Base-by-base conservation (phyloP, 2,797 vertebrate species). In the Hirundo rustica region DNA sequence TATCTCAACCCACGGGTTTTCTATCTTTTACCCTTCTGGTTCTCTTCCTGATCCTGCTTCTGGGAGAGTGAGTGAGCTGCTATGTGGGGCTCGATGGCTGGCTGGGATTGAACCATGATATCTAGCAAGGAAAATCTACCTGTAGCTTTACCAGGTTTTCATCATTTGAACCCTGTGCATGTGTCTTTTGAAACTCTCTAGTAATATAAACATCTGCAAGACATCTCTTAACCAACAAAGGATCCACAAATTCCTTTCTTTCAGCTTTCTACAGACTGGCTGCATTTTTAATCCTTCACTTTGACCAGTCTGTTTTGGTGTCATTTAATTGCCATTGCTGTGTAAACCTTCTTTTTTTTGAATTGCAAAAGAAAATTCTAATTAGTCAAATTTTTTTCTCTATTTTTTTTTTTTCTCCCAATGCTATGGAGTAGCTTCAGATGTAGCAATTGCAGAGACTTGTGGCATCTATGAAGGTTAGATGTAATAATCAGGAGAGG, bases 11-110 rank as follows among this genome's bases (percentile, higher is more conserved):
- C 22, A 32, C 7, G 11, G 19, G 12, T 61, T 36, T 79, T 61
- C 10, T 53, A 4, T 15, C 26, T 54, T 67, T 42, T 48, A 48
- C 16, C 9, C 18, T 68, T 68, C 42, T 10, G 8, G 4, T 42
- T 48, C 22, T 75, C 13, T 61, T n/a, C 21, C 26, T 22, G 10
- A 13, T 55, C 13, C 16, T 32, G 4, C 4, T 61, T n/a, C 22
- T 48, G 34, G 10, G 15, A 16, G 8, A 53, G 6, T 30, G 10
- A 42, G 8, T 16, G 27, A 79, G 11, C 4, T 13, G 6, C 23
- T 58, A 3, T n/a, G 4, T 45, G 30, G 34, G 11, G 5, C 27
- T 61, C 0, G 0, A 12, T 36, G 26, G 26, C 15, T 61, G 9
- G 22, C 22, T 75, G 34, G 15, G 7, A 2, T 48, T 61, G 42